Evolutionary conservation across 2,888 invertebrate species (phyloP).

Genomic region (Rotaria socialis): DNA sequence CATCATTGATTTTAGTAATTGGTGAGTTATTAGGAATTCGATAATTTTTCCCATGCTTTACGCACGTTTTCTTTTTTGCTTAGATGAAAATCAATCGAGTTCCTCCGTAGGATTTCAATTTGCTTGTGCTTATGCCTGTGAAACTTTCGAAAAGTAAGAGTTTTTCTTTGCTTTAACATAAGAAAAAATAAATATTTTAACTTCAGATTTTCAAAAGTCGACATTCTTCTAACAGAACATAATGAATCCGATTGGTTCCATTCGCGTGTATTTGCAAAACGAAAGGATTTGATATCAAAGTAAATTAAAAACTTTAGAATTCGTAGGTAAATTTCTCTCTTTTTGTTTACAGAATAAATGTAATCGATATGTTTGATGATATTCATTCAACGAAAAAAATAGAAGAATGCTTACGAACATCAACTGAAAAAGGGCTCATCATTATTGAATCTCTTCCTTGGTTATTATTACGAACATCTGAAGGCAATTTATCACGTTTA

Average conservation of each 20-base stretch:
- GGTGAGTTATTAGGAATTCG: not conserved
- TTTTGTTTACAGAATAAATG: not conserved
- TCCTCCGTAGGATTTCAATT: slow-evolving; percentile 24
- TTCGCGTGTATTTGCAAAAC: not conserved
- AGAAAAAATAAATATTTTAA: not conserved
- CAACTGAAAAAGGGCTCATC: not conserved
- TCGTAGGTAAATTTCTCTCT: not conserved
- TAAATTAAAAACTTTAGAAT: not conserved
- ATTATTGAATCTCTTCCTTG: slow-evolving; percentile 33
- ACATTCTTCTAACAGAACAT: slow-evolving; percentile 5
- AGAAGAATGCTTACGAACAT: not conserved
- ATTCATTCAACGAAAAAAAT: not conserved
- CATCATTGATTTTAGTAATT: not conserved
- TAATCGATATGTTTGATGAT: slow-evolving; percentile 1
- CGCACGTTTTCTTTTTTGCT: not conserved
- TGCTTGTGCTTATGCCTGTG: not conserved
- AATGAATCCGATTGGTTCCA: not conserved
- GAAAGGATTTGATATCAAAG: not conserved
- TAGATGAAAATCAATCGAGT: not conserved
- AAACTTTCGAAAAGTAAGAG: not conserved
- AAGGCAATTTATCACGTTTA: not conserved
- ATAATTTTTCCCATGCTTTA: no score
- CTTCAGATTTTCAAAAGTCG: not conserved
- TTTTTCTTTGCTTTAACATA: not conserved
- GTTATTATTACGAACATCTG: not conserved